Conservation (phyloP, 2,888 invertebrate genomes). For the Chironomus riparius region DNA sequence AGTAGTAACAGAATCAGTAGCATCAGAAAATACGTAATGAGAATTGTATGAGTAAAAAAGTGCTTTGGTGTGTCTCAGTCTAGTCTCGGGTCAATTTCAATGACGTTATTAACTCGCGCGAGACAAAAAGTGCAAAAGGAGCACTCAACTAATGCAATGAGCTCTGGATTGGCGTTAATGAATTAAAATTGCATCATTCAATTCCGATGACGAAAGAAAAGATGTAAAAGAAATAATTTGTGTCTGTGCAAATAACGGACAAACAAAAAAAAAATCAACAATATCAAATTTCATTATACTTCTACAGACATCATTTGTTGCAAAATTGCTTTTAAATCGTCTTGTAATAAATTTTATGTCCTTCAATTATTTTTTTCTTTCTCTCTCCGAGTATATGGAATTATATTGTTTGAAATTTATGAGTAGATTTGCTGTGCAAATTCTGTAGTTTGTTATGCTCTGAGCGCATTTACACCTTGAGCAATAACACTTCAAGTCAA, state of each 20-base stretch:
- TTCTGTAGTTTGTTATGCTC: neutral
- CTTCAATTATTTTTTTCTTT: neutral
- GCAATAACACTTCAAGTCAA: no score
- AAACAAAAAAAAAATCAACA: no score
- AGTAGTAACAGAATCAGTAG: no score
- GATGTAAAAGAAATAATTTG: neutral
- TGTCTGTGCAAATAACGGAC: neutral
- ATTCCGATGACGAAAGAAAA: neutral
- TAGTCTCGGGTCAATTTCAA: neutral
- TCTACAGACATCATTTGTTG: neutral
- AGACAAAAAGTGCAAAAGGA: neutral
- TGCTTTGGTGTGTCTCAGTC: neutral
- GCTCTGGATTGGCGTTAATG: neutral
- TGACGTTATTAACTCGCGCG: neutral
- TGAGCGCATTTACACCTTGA: neutral
- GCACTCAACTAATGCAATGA: no score
- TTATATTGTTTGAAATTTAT: neutral
- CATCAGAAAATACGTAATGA: no score
- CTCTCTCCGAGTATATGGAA: neutral
- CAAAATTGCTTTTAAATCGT: neutral
- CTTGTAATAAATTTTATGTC: neutral
- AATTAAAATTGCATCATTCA: neutral
- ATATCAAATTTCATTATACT: no score
- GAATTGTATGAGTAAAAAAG: neutral
- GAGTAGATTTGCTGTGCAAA: neutral